phyloP scores from a whole-genome alignment of 2,797 vertebrate genomes.

The Bradypodion ventrale region DNA sequence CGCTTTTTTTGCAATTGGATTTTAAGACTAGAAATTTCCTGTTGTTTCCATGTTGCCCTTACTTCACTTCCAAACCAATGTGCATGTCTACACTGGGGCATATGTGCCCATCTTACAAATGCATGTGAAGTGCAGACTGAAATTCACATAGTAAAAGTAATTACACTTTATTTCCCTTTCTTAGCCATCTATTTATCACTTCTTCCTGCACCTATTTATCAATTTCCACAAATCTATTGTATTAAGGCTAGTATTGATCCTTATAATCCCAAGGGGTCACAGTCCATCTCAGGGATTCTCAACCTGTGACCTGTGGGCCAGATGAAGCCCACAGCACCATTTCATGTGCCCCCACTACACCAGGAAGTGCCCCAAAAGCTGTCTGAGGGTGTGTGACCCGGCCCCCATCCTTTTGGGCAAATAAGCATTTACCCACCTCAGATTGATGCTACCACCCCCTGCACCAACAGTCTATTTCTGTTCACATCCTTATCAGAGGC shows the following conservation, averaged over 20 bases:
- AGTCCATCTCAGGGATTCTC: too few species aligned
- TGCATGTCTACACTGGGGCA: not conserved
- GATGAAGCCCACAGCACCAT: too few species aligned
- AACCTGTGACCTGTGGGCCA: too few species aligned
- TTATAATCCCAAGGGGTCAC: not conserved
- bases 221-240: not conserved
- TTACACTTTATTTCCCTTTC: not conserved
- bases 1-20: not conserved
- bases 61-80: not conserved
- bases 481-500: too few species aligned
- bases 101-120: not conserved
- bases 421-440: too few species aligned
- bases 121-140: not conserved
- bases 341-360: too few species aligned
- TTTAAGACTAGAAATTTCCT: not conserved
- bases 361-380: too few species aligned
- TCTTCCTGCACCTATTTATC: not conserved
- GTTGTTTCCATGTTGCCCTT: constrained; percentile 8
- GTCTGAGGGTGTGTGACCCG: too few species aligned
- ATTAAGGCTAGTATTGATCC: not conserved
- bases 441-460: too few species aligned
- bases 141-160: not conserved
- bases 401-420: too few species aligned
- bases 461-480: too few species aligned
- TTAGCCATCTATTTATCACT: not conserved